These are phyloP conservation scores for Rhyzopertha dominica DNA, from an alignment of 1,140 invertebrate genomes.

Conservation along the genomic window DNA sequence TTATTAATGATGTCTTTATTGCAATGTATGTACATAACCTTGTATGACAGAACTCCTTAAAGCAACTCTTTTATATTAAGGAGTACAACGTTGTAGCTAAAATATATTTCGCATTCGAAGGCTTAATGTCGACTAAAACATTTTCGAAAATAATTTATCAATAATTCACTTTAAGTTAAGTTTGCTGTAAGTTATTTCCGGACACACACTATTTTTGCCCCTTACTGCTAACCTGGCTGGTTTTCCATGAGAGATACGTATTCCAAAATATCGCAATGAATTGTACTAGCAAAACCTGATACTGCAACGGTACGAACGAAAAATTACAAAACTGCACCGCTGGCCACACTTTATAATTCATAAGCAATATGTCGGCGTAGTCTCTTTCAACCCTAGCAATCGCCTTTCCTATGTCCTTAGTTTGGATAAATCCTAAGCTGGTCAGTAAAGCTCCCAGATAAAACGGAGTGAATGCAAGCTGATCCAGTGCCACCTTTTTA, in stretches of 20 bases:
- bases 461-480: conserved; percentile 60
- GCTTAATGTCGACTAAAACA: too few relatives aligned
- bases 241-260: conserved; percentile 70
- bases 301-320: conserved; percentile 69
- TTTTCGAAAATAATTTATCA: too few relatives aligned
- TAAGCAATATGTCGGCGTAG: conserved; percentile 63
- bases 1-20: too few relatives aligned
- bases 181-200: too few relatives aligned
- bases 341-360: conserved; percentile 81
- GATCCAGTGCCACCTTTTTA: conserved; percentile 71
- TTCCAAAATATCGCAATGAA: conserved; percentile 80
- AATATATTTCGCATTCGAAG: too few relatives aligned
- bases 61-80: too few relatives aligned
- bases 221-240: too few relatives aligned
- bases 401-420: conserved; percentile 51
- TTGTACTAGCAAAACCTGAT: conserved; percentile 77
- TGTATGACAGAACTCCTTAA: too few relatives aligned
- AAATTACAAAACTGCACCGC: conserved; percentile 80
- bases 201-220: too few relatives aligned
- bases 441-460: conserved; percentile 58
- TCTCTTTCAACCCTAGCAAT: conserved; percentile 55
- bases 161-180: too few relatives aligned
- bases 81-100: too few relatives aligned
- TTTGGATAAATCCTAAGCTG: conserved; percentile 56
- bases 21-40: too few relatives aligned